A percentile compares a stretch with the other conserved stretches of the same genome.
Evolutionary conservation across 2,113 vertebrate species (phyloP).

Genomic region (Thinocorus orbignyianus): DNA sequence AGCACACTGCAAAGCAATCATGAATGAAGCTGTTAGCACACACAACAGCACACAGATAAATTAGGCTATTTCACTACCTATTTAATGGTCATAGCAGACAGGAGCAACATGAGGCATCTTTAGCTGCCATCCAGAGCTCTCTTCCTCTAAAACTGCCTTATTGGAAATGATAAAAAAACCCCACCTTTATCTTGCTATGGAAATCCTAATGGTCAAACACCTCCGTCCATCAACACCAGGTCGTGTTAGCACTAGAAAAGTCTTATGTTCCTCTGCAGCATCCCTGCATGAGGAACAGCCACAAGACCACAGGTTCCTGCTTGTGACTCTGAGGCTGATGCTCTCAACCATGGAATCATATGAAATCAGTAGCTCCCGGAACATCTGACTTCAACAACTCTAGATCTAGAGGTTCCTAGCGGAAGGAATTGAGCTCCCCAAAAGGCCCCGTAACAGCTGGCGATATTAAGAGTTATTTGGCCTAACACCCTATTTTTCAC

Average conservation of each 20-base stretch:
- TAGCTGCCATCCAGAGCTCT: fast-evolving
- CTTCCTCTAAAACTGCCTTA: neutral
- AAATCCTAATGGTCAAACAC: neutral
- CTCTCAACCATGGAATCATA: neutral
- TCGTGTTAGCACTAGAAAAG: neutral
- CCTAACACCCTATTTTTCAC: neutral
- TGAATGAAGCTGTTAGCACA: neutral
- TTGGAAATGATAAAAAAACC: neutral
- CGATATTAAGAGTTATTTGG: neutral
- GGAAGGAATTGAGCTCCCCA: neutral
- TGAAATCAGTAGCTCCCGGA: neutral
- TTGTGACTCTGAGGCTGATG: fast-evolving
- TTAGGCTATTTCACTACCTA: neutral
- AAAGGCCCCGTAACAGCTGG: neutral
- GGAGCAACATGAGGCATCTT: neutral
- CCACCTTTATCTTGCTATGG: neutral
- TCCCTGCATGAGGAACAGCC: neutral
- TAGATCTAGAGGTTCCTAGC: neutral
- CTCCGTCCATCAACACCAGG: neutral
- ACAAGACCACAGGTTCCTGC: neutral
- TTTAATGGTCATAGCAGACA: neutral
- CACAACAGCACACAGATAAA: neutral
- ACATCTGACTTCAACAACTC: neutral
- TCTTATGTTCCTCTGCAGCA: neutral
- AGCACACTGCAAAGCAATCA: neutral